Evolutionary conservation across 2,113 vertebrate species (phyloP).

Genomic region (Micromys minutus): DNA sequence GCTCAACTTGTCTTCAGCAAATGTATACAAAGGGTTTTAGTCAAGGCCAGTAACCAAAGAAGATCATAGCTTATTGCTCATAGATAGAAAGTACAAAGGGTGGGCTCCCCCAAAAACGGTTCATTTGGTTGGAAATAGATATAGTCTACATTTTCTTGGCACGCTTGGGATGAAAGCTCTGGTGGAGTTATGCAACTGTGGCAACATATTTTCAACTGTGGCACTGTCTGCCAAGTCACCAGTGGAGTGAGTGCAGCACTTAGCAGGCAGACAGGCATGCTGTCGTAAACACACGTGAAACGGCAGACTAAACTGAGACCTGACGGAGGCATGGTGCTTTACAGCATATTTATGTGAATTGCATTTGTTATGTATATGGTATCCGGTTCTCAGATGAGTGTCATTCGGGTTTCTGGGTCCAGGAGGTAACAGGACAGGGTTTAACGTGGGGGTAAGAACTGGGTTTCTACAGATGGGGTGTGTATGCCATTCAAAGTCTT

Average conservation of each 20-base stretch:
- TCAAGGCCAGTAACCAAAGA: slow-evolving; percentile 23
- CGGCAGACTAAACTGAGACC: slow-evolving; percentile 73
- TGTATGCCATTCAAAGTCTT: slow-evolving; percentile 45
- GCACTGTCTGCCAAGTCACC: slow-evolving; percentile 39
- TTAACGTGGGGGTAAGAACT: slow-evolving; percentile 53
- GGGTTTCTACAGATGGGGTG: slow-evolving; percentile 46
- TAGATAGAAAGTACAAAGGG: neutral
- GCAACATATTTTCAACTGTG: slow-evolving; percentile 63
- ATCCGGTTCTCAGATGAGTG: slow-evolving; percentile 18
- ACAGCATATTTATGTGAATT: neutral
- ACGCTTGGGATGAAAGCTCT: slow-evolving; percentile 57
- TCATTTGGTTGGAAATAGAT: slow-evolving; percentile 53
- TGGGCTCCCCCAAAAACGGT: slow-evolving; percentile 20
- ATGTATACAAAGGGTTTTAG: neutral
- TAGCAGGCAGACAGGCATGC: slow-evolving; percentile 59
- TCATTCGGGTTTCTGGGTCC: slow-evolving; percentile 51
- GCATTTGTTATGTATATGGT: neutral
- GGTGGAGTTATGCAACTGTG: slow-evolving; percentile 57
- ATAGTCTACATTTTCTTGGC: slow-evolving; percentile 55
- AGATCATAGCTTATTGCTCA: slow-evolving; percentile 24
- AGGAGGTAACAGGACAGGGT: neutral
- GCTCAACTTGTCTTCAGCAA: neutral
- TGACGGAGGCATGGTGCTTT: slow-evolving; percentile 26
- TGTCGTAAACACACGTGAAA: slow-evolving; percentile 59
- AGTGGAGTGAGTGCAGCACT: slow-evolving; percentile 16